These are phyloP conservation scores for Parapsyche elsis DNA, from an alignment of 1,140 invertebrate genomes.

Conservation along the genomic window DNA sequence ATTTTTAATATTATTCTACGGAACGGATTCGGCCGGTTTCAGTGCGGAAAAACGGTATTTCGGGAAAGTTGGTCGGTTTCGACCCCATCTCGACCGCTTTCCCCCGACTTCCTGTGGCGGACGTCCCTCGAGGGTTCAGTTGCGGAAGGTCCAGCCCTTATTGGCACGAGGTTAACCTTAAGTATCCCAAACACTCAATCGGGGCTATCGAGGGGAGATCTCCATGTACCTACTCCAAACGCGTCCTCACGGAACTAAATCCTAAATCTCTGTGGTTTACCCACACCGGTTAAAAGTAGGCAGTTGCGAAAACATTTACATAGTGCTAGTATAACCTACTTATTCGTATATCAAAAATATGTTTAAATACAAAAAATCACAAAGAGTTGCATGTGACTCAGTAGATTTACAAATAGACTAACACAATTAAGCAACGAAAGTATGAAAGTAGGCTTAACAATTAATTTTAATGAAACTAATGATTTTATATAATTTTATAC, in stretches of 20 bases:
- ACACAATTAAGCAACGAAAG: too few species aligned
- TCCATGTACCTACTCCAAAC: not conserved
- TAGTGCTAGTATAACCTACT: too few species aligned
- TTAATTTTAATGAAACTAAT: too few species aligned
- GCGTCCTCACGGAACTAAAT: slow-evolving; percentile 28
- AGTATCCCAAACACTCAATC: slow-evolving; percentile 45
- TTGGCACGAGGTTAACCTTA: slow-evolving; percentile 49
- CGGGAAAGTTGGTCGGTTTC: not conserved
- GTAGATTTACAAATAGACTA: too few species aligned
- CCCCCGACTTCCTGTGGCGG: not conserved
- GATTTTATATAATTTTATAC: too few species aligned
- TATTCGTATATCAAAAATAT: too few species aligned
- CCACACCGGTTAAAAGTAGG: not conserved
- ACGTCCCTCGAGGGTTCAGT: slow-evolving; percentile 33
- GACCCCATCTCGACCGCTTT: not conserved
- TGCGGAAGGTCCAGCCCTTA: slow-evolving; percentile 40
- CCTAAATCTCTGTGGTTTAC: slow-evolving; percentile 36
- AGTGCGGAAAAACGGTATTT: too few species aligned
- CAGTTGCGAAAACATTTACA: not conserved
- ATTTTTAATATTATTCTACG: too few species aligned
- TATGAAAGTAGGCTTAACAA: too few species aligned
- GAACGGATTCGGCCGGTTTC: too few species aligned
- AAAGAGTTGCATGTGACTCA: too few species aligned
- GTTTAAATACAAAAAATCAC: too few species aligned
- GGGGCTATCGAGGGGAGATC: not conserved